A percentile compares a stretch with the other conserved stretches of the same genome.
These are phyloP conservation scores for Drosophila ohnishii DNA, from an alignment of 1,140 invertebrate species.

Conservation along the genomic window DNA sequence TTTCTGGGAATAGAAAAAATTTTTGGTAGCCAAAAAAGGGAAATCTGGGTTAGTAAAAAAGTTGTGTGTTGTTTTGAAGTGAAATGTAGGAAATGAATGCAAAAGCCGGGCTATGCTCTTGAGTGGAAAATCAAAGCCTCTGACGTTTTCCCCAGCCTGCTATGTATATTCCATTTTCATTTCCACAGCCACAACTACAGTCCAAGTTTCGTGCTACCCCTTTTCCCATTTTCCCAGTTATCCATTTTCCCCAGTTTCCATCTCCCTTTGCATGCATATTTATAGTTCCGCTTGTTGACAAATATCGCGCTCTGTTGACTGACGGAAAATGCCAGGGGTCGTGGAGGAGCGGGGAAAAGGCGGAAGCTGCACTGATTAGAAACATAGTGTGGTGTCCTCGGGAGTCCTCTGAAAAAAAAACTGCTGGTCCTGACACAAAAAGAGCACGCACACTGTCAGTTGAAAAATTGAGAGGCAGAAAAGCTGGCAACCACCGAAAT, in stretches of 20 bases:
- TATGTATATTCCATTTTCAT: conserved; percentile 10
- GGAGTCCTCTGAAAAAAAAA: conserved; percentile 34
- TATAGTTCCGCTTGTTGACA: conserved; percentile 81
- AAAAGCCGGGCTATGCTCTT: conserved; percentile 17
- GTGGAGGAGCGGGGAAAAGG: conserved; percentile 7
- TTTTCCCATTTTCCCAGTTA: background rate
- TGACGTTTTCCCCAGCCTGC: background rate
- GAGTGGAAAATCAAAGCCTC: conserved; percentile 68
- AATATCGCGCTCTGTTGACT: conserved; percentile 76
- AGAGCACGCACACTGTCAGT: conserved; percentile 17
- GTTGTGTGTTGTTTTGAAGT: conserved; percentile 28
- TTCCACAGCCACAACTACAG: background rate
- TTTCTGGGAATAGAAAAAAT: conserved; percentile 23
- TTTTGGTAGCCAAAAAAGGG: background rate
- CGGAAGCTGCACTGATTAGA: conserved; percentile 80
- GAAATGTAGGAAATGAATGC: conserved; percentile 54
- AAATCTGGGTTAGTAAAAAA: conserved; percentile 37
- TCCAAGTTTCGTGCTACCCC: background rate
- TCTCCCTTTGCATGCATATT: conserved; percentile 63
- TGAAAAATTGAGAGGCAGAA: conserved; percentile 13
- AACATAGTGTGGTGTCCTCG: conserved; percentile 61
- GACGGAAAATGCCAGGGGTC: conserved; percentile 33
- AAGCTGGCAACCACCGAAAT: background rate
- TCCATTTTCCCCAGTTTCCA: conserved; percentile 2
- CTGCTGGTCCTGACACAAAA: conserved; percentile 6